Percentiles rank a stretch among this genome's conserved stretches.
phyloP scores from a whole-genome alignment of 1,140 invertebrate species.

The Akabosia matsudoensis region DNA sequence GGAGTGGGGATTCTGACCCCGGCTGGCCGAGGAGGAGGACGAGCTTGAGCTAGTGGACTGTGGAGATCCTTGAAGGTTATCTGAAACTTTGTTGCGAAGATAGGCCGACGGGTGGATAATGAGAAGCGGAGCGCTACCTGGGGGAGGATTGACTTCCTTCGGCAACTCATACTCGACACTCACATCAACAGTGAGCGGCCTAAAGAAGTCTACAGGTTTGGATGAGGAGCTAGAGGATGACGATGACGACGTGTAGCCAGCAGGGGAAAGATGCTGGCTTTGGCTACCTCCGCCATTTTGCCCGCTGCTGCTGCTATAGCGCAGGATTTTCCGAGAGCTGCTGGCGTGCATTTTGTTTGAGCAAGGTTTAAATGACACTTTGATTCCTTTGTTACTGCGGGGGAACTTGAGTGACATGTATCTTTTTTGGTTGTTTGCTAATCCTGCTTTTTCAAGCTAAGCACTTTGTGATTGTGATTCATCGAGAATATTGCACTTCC shows the following conservation, averaged over 20 bases:
- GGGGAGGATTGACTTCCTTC: constrained; percentile 73
- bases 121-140: constrained; percentile 68
- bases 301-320: constrained; percentile 2
- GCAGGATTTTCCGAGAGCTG: constrained; percentile 1
- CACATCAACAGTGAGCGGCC: constrained; percentile 75
- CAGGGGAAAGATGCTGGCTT: not conserved
- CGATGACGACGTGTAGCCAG: not conserved
- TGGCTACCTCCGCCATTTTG: not conserved
- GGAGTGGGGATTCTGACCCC: not conserved
- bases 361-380: not conserved
- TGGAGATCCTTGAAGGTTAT: constrained; percentile 25
- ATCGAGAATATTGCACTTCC: no score
- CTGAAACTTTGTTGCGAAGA: constrained; percentile 42
- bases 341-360: constrained; percentile 15
- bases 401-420: not conserved
- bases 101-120: constrained; percentile 85
- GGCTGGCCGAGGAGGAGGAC: not conserved
- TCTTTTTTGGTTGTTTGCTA: no score
- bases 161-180: constrained; percentile 80
- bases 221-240: constrained; percentile 15
- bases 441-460: no score
- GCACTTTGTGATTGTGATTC: no score
- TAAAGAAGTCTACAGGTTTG: constrained; percentile 62
- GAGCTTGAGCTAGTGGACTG: not conserved
- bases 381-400: not conserved